A percentile compares a stretch with the other conserved stretches of the same genome.
phyloP scores from a whole-genome alignment of 2,797 vertebrate species.

The Gallinago nigripennis region DNA sequence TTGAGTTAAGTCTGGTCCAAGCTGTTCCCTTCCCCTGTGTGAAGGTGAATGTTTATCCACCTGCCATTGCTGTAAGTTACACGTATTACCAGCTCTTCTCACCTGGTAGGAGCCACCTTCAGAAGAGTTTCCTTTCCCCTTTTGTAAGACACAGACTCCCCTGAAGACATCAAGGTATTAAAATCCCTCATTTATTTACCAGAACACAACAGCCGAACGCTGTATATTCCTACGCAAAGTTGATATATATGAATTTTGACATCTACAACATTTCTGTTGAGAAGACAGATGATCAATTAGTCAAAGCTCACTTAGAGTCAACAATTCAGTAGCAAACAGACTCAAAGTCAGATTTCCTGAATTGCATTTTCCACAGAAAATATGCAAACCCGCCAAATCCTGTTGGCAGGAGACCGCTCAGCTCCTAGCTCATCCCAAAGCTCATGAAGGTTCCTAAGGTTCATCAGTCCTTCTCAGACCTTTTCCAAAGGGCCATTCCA shows the following conservation, averaged over 20 bases:
- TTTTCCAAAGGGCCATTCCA: neutral
- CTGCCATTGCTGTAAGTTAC: neutral
- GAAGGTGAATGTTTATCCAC: neutral
- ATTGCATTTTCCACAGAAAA: neutral
- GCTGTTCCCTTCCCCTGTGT: neutral
- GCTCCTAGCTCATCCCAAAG: neutral
- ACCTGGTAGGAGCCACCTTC: neutral
- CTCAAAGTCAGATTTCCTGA: neutral
- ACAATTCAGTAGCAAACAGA: neutral
- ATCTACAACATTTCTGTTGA: neutral
- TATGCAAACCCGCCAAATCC: neutral
- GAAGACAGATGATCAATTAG: neutral
- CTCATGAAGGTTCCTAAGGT: neutral
- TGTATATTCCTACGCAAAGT: neutral
- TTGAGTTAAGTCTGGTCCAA: neutral
- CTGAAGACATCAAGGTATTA: neutral
- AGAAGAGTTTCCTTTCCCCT: neutral
- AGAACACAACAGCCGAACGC: neutral
- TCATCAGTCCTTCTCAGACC: neutral
- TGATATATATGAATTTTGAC: neutral
- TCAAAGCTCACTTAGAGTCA: neutral
- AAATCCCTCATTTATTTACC: neutral
- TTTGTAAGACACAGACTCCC: neutral
- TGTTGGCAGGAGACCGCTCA: fast-evolving
- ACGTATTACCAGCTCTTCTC: neutral